phyloP scores from a whole-genome alignment of 2,113 vertebrate species.

The Anhinga anhinga region DNA sequence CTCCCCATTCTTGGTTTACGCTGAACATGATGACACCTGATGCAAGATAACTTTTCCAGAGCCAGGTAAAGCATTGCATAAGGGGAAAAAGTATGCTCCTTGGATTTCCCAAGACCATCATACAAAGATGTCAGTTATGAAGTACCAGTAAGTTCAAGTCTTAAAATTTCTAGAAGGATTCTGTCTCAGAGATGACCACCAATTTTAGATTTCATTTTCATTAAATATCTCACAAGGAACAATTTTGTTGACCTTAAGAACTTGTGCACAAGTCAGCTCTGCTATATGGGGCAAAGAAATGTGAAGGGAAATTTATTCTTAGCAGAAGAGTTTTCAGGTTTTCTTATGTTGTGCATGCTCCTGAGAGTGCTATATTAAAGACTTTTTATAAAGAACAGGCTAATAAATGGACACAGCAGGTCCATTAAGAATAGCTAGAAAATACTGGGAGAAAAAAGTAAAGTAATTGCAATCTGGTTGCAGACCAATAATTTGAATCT shows the following conservation, averaged over 20 bases:
- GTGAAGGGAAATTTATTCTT: background rate
- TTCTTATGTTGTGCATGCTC: background rate
- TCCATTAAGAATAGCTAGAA: background rate
- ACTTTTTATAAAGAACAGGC: background rate
- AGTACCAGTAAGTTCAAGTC: background rate
- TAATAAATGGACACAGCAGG: background rate
- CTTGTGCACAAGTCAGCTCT: background rate
- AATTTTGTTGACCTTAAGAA: background rate
- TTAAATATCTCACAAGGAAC: background rate
- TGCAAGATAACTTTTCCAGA: background rate
- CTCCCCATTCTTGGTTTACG: slow-evolving; percentile 33
- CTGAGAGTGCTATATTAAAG: background rate
- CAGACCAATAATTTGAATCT: background rate
- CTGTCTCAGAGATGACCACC: background rate
- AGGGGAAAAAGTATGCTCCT: background rate
- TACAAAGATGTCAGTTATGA: background rate
- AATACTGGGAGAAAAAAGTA: background rate
- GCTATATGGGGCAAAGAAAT: background rate
- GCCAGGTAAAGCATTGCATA: background rate
- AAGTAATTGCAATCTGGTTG: background rate
- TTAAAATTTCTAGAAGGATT: background rate
- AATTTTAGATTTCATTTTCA: background rate
- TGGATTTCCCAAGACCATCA: background rate
- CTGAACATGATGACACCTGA: slow-evolving; percentile 21
- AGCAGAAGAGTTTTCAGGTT: background rate